These are phyloP conservation scores for Allolobophora icterica DNA, from an alignment of 2,888 invertebrate species.

Conservation along the genomic window DNA sequence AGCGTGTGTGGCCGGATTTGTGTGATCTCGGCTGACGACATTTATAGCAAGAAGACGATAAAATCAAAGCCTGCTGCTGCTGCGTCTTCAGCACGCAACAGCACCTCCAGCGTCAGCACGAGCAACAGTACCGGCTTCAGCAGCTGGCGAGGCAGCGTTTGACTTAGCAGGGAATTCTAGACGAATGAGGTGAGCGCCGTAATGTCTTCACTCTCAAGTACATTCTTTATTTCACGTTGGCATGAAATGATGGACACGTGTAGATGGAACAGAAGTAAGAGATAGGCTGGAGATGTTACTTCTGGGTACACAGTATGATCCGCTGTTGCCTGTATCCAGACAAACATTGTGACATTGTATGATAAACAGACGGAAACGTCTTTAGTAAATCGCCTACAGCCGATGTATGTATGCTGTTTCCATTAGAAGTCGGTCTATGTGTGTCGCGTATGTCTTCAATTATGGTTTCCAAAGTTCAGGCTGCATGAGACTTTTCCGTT, in stretches of 20 bases:
- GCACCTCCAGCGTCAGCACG: neutral
- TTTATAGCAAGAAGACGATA: neutral
- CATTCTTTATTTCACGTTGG: neutral
- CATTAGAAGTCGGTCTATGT: too few species aligned
- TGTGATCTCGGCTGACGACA: neutral
- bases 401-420: neutral
- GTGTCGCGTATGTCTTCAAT: too few species aligned
- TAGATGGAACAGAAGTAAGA: too few species aligned
- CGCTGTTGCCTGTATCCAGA: neutral
- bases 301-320: neutral
- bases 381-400: too few species aligned
- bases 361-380: neutral
- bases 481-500: too few species aligned
- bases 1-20: neutral
- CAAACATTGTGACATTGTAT: neutral
- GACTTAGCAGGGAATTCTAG: neutral
- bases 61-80: neutral
- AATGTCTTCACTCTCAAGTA: conserved; percentile 17
- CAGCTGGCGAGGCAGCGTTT: neutral
- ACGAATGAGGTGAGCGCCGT: neutral
- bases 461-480: too few species aligned
- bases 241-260: neutral
- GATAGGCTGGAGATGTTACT: too few species aligned
- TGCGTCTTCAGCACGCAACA: conserved; percentile 2
- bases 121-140: neutral